Percentiles rank a stretch among this genome's conserved stretches.
Conservation (phyloP, 2,888 invertebrate species). For the Peribatodes rhomboidaria region DNA sequence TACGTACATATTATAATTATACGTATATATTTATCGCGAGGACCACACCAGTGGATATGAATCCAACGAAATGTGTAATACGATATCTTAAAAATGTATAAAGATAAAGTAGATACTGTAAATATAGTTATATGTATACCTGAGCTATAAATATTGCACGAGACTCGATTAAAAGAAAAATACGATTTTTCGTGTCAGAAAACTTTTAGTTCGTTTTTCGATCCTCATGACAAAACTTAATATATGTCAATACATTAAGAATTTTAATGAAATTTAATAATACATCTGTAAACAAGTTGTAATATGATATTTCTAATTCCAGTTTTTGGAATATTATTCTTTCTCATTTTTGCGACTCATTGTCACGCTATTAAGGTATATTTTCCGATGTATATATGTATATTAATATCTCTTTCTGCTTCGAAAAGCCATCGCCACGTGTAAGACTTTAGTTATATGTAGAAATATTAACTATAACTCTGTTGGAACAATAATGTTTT, state of each 20-base stretch:
- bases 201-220: slow-evolving; percentile 13
- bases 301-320: slow-evolving; percentile 32
- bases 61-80: slow-evolving; percentile 30
- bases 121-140: not conserved
- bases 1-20: slow-evolving; percentile 33
- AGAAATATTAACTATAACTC: slow-evolving; percentile 26
- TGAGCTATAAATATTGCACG: slow-evolving; percentile 10
- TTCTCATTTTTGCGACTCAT: slow-evolving; percentile 13
- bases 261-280: slow-evolving; percentile 14
- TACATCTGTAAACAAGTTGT: slow-evolving; percentile 22
- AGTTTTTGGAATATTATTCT: slow-evolving; percentile 22
- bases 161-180: slow-evolving; percentile 1
- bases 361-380: slow-evolving; percentile 17
- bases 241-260: slow-evolving; percentile 10
- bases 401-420: slow-evolving; percentile 9
- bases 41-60: slow-evolving; percentile 41
- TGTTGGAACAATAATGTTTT: slow-evolving; percentile 47
- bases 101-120: not conserved
- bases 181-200: slow-evolving; percentile 2
- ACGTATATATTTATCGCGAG: slow-evolving; percentile 15
- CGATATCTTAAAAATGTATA: slow-evolving; percentile 32
- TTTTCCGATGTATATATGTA: slow-evolving; percentile 13
- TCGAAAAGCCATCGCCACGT: slow-evolving; percentile 43
- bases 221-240: slow-evolving; percentile 6
- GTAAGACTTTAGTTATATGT: slow-evolving; percentile 30